phyloP scores from a whole-genome alignment of 2,888 invertebrate genomes.

The Drosophila pegasa region DNA sequence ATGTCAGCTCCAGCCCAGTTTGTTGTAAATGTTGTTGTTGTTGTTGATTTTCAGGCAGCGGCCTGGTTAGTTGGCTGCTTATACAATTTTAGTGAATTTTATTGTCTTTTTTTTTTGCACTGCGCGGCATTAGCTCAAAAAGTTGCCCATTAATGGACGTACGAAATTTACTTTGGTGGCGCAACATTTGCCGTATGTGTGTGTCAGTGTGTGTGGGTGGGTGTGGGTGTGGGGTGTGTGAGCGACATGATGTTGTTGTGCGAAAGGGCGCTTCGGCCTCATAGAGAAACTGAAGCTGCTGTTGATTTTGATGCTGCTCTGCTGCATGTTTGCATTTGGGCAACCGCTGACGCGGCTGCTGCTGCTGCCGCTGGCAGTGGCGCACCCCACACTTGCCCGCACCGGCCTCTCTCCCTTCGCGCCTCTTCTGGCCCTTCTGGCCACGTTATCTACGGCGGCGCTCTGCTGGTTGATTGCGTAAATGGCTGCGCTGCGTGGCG shows the following conservation, averaged over 20 bases:
- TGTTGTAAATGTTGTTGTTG: conserved; percentile 3
- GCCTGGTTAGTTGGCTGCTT: conserved; percentile 23
- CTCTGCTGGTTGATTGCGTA: conserved; percentile 60
- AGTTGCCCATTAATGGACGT: conserved; percentile 58
- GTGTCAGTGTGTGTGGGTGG: neutral
- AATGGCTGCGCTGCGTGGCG: conserved; percentile 33
- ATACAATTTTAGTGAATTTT: conserved; percentile 23
- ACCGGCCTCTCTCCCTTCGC: too few relatives aligned
- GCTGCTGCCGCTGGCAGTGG: conserved; percentile 15
- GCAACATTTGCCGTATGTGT: conserved; percentile 3
- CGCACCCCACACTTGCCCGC: neutral
- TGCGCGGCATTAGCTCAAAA: conserved; percentile 59
- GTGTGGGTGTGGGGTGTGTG: neutral
- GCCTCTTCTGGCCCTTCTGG: neutral
- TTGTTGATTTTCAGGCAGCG: conserved; percentile 11
- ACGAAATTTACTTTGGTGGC: conserved; percentile 53
- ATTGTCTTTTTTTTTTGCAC: conserved; percentile 18
- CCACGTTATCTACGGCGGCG: conserved; percentile 1
- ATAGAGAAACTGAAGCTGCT: conserved; percentile 27
- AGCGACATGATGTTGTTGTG: neutral
- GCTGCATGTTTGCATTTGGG: conserved; percentile 61
- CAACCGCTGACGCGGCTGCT: conserved; percentile 46
- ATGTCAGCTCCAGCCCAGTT: neutral
- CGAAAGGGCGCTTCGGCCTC: neutral
- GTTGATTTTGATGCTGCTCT: conserved; percentile 59